Evolutionary conservation across 2,888 invertebrate species (phyloP), one percentile per base, ranked within the genome.

Genomic region (Orthosia incerta): DNA sequence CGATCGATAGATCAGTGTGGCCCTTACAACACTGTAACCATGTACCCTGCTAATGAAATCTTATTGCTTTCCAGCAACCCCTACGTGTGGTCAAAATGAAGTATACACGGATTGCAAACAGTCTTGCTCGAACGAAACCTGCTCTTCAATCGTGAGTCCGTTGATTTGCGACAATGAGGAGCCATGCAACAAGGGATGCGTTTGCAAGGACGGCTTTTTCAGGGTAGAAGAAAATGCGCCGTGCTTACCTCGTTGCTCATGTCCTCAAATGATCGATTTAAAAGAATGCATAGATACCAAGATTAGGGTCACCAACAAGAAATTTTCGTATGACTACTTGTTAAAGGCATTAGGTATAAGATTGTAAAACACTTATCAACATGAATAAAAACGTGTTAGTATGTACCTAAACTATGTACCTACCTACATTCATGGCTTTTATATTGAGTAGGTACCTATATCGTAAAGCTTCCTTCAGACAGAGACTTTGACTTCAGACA

Each of bases 31-130:
- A 39, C 39, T 39, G 31, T 31, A 39, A 39, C 9, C 4, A 20
- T 4, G 20, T 53, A 53, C 53, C 20, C 20, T 12, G 12, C 11
- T 11, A 51, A 51, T 51, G 9, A 20, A 20, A 53, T 12, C 53
- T 23, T 39, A 39, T 9, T 53, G 20, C 0, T 57, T 71, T 71
- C n/a, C 39, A 69, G 71, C 71, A 51, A 39, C 16, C 16, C 69
- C 50, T 11, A 50, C 13, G 1, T 71, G 71, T 59, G 57, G 50
- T 16, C 11, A 20, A 45, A 59, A 80, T 67, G 80, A 81, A 66
- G 66, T 50, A 26, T 70, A 71, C 18, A 78, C 65, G 3, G 12
- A 53, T 45, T 74, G 71, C 45, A 71, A 50, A n/a, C 20, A 18
- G 4, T 18, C 66, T 12, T 76, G 76, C 26, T 46, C 20, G 18